Conservation (phyloP, 2,888 invertebrate species). For the Archaeoteleia sp. region DNA sequence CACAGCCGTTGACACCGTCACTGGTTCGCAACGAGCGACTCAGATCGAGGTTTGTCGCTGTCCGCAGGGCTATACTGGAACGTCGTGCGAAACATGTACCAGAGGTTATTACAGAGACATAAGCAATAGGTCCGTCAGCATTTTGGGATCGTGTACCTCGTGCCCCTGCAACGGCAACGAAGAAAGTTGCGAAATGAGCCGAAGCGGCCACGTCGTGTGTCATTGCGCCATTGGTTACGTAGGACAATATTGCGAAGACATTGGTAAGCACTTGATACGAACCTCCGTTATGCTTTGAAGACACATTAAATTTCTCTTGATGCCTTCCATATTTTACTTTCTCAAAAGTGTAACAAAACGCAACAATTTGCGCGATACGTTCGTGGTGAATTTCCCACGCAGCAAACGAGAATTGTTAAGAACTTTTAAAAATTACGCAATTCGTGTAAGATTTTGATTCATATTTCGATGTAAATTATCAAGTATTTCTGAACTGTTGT, state of each 20-base stretch:
- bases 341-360: too few species aligned
- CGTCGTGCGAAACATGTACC: conserved; percentile 87
- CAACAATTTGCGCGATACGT: too few species aligned
- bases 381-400: too few species aligned
- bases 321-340: neutral
- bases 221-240: conserved; percentile 82
- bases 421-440: too few species aligned
- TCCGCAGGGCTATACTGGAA: conserved; percentile 86
- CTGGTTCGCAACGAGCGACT: conserved; percentile 80
- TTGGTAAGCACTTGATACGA: conserved; percentile 73
- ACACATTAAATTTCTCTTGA: neutral
- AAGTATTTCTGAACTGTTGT: too few species aligned
- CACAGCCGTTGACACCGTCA: conserved; percentile 82
- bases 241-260: conserved; percentile 81
- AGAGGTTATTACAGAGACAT: conserved; percentile 83
- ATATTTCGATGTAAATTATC: too few species aligned
- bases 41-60: conserved; percentile 92
- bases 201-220: conserved; percentile 78
- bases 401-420: too few species aligned
- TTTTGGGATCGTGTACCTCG: conserved; percentile 78
- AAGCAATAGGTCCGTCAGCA: conserved; percentile 75
- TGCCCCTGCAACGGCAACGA: conserved; percentile 89
- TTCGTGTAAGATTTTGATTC: too few species aligned
- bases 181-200: conserved; percentile 79
- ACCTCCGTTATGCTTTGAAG: neutral